Base-by-base conservation (phyloP, 92 coral and sea anemone species). In the Galaxea fascicularis region DNA sequence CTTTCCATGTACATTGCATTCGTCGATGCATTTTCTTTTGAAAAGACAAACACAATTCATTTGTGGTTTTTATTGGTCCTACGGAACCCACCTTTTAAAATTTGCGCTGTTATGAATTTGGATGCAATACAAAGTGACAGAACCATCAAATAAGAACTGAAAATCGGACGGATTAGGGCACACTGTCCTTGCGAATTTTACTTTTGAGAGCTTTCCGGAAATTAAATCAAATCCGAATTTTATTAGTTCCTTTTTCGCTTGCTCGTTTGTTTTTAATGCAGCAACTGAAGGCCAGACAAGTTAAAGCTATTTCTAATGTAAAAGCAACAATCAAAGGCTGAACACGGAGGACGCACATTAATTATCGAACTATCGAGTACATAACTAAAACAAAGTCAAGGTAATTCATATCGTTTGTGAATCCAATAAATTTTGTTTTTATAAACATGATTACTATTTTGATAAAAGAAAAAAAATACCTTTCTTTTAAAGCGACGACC, bases 171-270 rank as follows among this genome's bases (percentile, higher is more conserved):
- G 86, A 82, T 82, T 82, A 82, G 58, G 41, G 18, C 17, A 13
- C 16, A 7, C 70, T 58, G 78, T 82, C 78, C 78, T 45, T 49
- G 70, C 58, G 68, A 82, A 52, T 82, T 82, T 66, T 82, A 71
- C 57, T 58, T 57, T 58, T 39, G 74, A 82, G 86, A 16, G 78
- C 28, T 57, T 54, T 20, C 86, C 86, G 86, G 86, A 82, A 82
- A 82, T 82, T 70, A 82, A 82, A 70, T 82, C 78, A 82, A 82
- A 82, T 82, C 86, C 86, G 71, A 82, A 71, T 71, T 82, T 82
- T 82, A 82, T 82, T 82, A 82, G 65, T 79, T 79, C 84, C 59
- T 67, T 56, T 57, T 65, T 66, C 84, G 51, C 51, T 47, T 66
- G 76, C 63, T 79, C 74, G 74, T 71, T 79, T 66, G 84, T 35